These are phyloP conservation scores for Syritta pipiens DNA, from an alignment of 2,888 invertebrate genomes.

Conservation along the genomic window DNA sequence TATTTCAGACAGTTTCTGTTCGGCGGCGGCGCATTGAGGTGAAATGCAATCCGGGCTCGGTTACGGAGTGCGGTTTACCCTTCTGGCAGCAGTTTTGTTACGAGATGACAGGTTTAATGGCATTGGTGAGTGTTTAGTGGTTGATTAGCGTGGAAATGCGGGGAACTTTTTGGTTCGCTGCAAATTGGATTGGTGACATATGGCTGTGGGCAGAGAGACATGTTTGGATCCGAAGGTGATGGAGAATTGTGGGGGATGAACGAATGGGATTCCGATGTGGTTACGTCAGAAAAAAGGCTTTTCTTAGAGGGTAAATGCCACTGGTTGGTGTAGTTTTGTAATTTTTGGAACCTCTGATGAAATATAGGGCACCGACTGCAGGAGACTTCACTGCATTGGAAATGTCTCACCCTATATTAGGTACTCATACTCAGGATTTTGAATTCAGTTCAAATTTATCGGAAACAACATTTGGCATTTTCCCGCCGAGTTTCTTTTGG, in stretches of 20 bases:
- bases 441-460: too few relatives aligned
- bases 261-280: background rate
- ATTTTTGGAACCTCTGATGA: too few relatives aligned
- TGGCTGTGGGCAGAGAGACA: background rate
- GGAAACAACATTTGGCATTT: too few relatives aligned
- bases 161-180: constrained; percentile 10
- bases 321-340: too few relatives aligned
- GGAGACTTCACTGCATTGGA: too few relatives aligned
- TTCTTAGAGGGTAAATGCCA: too few relatives aligned
- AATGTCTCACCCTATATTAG: too few relatives aligned
- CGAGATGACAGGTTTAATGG: constrained; percentile 62
- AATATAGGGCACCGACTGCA: too few relatives aligned
- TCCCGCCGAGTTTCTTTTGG: too few relatives aligned
- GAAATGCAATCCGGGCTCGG: constrained; percentile 46
- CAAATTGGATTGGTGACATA: constrained; percentile 20
- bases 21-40: constrained; percentile 23
- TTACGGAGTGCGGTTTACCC: constrained; percentile 19
- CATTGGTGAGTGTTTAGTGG: constrained; percentile 25
- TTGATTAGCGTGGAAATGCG: constrained; percentile 24
- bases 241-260: background rate
- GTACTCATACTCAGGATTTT: too few relatives aligned
- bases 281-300: too few relatives aligned
- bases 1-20: constrained; percentile 48
- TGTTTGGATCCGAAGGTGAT: background rate
- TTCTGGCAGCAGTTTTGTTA: constrained; percentile 17